phyloP scores from a whole-genome alignment of 2,113 vertebrate genomes.

The Gallinago undulata region DNA sequence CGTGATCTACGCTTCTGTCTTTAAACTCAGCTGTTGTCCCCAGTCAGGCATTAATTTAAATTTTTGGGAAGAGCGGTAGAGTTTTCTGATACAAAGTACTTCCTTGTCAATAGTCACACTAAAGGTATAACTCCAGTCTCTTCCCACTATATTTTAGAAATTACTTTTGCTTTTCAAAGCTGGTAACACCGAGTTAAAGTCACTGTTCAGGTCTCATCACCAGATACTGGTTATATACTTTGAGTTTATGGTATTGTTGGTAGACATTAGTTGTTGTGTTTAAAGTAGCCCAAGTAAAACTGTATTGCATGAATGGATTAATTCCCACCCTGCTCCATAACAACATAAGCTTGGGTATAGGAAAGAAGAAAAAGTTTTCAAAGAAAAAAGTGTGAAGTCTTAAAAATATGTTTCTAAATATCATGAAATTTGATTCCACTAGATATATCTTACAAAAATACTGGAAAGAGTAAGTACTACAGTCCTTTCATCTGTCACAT shows the following conservation, averaged over 20 bases:
- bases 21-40: neutral
- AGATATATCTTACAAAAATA: neutral
- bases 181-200: neutral
- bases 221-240: neutral
- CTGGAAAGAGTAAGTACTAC: neutral
- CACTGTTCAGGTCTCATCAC: neutral
- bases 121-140: neutral
- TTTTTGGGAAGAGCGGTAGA: neutral
- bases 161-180: neutral
- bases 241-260: neutral
- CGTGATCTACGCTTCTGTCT: neutral
- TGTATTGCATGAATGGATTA: neutral
- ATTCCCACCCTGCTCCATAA: neutral
- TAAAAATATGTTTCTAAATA: neutral
- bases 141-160: neutral
- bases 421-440: neutral
- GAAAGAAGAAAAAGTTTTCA: neutral
- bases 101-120: neutral
- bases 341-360: neutral
- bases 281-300: neutral
- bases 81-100: neutral
- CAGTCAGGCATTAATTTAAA: neutral
- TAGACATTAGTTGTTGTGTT: neutral
- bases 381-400: neutral
- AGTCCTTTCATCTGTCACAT: neutral